Base-by-base conservation (phyloP, 2,113 vertebrate species). In the Rhadina sibilatrix region DNA sequence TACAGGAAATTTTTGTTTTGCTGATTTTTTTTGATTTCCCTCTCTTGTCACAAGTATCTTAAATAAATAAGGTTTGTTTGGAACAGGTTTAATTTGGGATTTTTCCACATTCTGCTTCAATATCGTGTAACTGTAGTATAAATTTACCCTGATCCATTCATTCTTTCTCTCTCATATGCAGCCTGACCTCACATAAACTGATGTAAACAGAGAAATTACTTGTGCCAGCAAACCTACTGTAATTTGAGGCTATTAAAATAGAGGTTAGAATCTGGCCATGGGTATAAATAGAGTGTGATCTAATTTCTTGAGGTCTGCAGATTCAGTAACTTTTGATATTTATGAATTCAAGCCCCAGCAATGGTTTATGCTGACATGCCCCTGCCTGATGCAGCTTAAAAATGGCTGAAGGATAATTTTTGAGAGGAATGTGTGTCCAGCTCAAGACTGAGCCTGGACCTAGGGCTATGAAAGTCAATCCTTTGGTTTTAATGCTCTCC, bases 201-300 rank as follows among this genome's bases (percentile, higher is more conserved):
- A 23, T 65, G 40, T 94, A 89, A 94, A 95, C 70, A 91, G 60
- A 87, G 53, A 82, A 96, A 94, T 79, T 59, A 52, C 70, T 75
- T 74, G 57, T 84, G 64, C 89, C 65, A 87, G 78, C 52, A 94
- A 82, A 68, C 23, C 65, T 65, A 17, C 47, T 40, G 20, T 64
- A 82, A 88, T 81, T 78, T 49, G 64, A 91, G 27, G 52, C 30
- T 60, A 17, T 71, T 82, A 78, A 83, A 89, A 42, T 31, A 76
- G 77, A 87, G 74, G 77, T 72, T 94, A 95, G 77, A 82, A 76
- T 79, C 49, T 94, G 84, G 6, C 65, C 65, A 46, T 46, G 46
- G 68, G 47, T 92, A 91, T 89, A 92, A 92, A 93, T 78, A 95
- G 91, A 83, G 61, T 64, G 28, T 71, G 91, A 84, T 81, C 80